Base-by-base conservation (phyloP, 2,113 vertebrate species). In the Epinephelus cyanopodus region DNA sequence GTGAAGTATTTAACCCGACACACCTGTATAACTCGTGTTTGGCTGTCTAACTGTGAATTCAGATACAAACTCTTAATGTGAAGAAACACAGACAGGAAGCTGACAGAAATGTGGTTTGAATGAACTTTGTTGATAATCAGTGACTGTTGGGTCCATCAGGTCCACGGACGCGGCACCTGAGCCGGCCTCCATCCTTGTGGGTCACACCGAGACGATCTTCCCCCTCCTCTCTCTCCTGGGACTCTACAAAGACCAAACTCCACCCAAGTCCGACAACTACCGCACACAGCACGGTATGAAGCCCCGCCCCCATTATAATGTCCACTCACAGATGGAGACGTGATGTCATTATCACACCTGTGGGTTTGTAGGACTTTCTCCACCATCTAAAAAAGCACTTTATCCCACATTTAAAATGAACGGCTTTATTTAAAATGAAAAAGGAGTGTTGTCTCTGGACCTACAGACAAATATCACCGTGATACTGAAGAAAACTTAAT, bases 191-290 rank as follows among this genome's bases (percentile, higher is more conserved):
- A 89, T 99, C 62, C 96, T 98, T 81, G 94, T 99, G 63, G 98
- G 98, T 27, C 98, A 99, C 0, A 98, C 96, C 0, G 98, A 99
- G 95, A 99, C 98, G 0, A 96, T 99, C 17, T 95, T 98, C 53
- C 98, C 98, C 0, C 95, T 99, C 21, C 95, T 99, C 0, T 95
- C 97, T 8, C 95, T 99, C 37, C 96, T 99, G 96, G 97, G 97
- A 33, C 97, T 97, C 89, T 98, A 97, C 93, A 98, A 95, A 79
- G 98, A 99, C 39, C 83, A 92, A 1, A 95, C 95, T 6, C 96
- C 96, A 4, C 96, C 97, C 54, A 96, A 93, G 0, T 96, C 98
- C 3, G 86, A 52, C 78, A 99, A 98, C 89, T 99, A 95, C 14
- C 17, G 78, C 14, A 56, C 56, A 12, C 98, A 99, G 37, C 73